Conservation (phyloP, 2,888 invertebrate genomes). For the Agrochola circellaris region DNA sequence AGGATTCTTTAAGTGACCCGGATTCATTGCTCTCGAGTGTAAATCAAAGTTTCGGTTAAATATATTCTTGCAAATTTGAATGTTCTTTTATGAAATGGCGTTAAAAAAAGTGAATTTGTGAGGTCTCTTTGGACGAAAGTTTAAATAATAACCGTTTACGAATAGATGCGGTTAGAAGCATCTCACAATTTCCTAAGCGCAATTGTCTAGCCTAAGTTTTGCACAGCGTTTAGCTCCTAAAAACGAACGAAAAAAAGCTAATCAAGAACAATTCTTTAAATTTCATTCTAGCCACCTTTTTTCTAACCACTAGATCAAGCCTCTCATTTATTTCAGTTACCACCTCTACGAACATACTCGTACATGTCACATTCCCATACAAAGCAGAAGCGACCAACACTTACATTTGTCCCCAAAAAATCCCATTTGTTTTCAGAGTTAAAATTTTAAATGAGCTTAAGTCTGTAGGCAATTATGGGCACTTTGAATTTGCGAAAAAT, state of each 20-base stretch:
- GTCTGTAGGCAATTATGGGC: slow-evolving; percentile 79
- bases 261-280: neutral
- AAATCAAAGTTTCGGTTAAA: neutral
- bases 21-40: no score
- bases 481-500: slow-evolving; percentile 77
- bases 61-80: neutral
- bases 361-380: slow-evolving; percentile 3
- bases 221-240: neutral
- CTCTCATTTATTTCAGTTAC: slow-evolving; percentile 6
- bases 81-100: neutral
- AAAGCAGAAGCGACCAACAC: slow-evolving; percentile 53
- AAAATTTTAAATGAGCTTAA: slow-evolving; percentile 80
- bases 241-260: neutral
- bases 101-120: neutral
- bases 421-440: slow-evolving; percentile 67
- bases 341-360: slow-evolving; percentile 6
- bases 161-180: neutral
- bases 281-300: neutral
- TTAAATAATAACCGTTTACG: neutral
- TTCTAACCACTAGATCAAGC: neutral
- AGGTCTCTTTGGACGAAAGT: neutral
- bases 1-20: no score
- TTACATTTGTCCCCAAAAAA: slow-evolving; percentile 60
- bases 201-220: neutral
- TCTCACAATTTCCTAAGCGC: neutral